phyloP scores from a whole-genome alignment of 2,888 invertebrate genomes.

The Micoletzkya japonica region DNA sequence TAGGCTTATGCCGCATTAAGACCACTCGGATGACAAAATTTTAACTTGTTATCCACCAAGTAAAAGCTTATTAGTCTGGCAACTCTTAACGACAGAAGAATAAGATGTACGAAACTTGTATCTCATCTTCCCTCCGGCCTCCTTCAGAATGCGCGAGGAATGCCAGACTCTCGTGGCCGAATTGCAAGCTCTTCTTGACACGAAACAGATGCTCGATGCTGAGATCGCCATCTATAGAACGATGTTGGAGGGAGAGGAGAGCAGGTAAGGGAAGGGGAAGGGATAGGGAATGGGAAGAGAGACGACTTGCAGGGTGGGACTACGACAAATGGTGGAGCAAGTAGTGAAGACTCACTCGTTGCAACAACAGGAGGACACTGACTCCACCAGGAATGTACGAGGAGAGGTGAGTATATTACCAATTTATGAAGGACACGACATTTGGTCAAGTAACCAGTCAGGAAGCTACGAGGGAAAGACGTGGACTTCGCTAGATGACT shows the following conservation, averaged over 20 bases:
- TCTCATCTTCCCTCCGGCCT: neutral
- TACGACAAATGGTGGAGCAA: slow-evolving; percentile 62
- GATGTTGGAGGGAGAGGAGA: slow-evolving; percentile 69
- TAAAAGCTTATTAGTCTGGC: no score
- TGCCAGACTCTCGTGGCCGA: slow-evolving; percentile 64
- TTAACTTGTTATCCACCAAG: no score
- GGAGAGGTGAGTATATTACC: slow-evolving; percentile 50
- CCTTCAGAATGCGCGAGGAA: slow-evolving; percentile 62
- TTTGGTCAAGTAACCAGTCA: no score
- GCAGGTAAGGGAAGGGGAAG: slow-evolving; percentile 52
- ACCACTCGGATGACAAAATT: neutral
- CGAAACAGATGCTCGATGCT: slow-evolving; percentile 69
- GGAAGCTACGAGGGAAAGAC: no score
- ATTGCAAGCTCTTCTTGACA: slow-evolving; percentile 66
- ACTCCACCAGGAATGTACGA: slow-evolving; percentile 61
- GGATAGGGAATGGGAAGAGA: slow-evolving; percentile 45
- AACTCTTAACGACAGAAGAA: no score
- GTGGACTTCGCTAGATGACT: neutral
- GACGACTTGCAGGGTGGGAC: slow-evolving; percentile 38
- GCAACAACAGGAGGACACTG: slow-evolving; percentile 64
- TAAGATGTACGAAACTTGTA: no score
- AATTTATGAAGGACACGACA: no score
- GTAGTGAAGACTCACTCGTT: slow-evolving; percentile 64
- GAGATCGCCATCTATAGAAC: slow-evolving; percentile 70
- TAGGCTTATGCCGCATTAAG: neutral